Evolutionary conservation across 2,888 invertebrate genomes (phyloP).

Genomic region (Cephalotes varians): DNA sequence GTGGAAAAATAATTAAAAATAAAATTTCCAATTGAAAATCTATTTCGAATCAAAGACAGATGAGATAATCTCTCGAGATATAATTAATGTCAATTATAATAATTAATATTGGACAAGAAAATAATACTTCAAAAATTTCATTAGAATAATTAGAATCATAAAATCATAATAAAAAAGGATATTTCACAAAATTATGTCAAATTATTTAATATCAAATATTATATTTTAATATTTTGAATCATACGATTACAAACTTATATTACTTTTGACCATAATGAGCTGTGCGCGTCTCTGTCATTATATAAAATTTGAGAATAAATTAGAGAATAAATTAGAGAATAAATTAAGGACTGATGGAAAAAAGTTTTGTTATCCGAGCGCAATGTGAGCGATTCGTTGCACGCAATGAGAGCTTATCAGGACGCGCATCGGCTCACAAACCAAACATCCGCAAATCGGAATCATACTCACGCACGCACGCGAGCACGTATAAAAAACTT

Average conservation of each 20-base stretch:
- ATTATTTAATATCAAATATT: not conserved
- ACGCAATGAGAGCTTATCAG: conserved; percentile 42
- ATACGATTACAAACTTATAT: not conserved
- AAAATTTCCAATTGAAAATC: not conserved
- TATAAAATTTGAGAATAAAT: conserved; percentile 11
- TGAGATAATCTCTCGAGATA: not conserved
- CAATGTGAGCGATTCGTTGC: conserved; percentile 21
- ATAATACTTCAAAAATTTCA: not conserved
- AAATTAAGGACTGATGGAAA: conserved; percentile 16
- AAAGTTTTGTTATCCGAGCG: conserved; percentile 17
- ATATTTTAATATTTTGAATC: conserved; percentile 7
- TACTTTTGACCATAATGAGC: not conserved
- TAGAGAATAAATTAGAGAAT: conserved; percentile 4
- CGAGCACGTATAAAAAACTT: conserved; percentile 47
- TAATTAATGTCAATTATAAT: not conserved
- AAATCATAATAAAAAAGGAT: not conserved
- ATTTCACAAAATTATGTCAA: not conserved
- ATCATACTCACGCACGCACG: conserved; percentile 49
- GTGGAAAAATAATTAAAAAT: not conserved
- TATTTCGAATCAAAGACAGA: not conserved
- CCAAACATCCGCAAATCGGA: conserved; percentile 52
- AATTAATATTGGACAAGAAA: not conserved
- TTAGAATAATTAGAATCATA: not conserved
- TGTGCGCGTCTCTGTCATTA: not conserved
- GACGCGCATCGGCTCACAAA: conserved; percentile 41